Percentiles rank a stretch among this genome's conserved stretches.
These are phyloP conservation scores for Caenorhabditis doughertyi DNA, from an alignment of 2,888 invertebrate genomes.

Conservation along the genomic window DNA sequence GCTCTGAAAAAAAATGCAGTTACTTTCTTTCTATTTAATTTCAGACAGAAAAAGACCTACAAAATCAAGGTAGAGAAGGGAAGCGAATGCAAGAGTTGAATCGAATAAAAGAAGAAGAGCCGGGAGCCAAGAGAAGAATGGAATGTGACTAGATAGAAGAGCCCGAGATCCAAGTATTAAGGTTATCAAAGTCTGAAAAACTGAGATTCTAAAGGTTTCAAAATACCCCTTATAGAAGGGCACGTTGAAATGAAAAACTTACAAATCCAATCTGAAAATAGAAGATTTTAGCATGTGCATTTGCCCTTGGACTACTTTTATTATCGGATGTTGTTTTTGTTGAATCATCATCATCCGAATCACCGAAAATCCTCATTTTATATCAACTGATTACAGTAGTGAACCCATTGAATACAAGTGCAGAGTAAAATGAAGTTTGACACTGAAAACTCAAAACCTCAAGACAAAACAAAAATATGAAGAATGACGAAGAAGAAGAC, in stretches of 20 bases:
- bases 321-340: slow-evolving; percentile 16
- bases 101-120: slow-evolving; percentile 62
- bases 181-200: slow-evolving; percentile 52
- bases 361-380: slow-evolving; percentile 23
- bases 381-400: not conserved
- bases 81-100: slow-evolving; percentile 58
- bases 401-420: not conserved
- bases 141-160: slow-evolving; percentile 57
- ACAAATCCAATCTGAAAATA: slow-evolving; percentile 61
- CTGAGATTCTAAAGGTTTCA: no score
- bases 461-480: not conserved
- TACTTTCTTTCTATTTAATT: not conserved
- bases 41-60: slow-evolving; percentile 32
- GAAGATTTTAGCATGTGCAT: slow-evolving; percentile 51
- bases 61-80: slow-evolving; percentile 61
- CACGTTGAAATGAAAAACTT: no score
- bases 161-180: slow-evolving; percentile 51
- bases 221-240: no score
- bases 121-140: slow-evolving; percentile 64
- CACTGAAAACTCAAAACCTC: not conserved
- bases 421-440: not conserved
- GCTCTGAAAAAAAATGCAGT: slow-evolving; percentile 33
- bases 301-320: slow-evolving; percentile 13
- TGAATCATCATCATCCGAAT: slow-evolving; percentile 17
- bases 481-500: not conserved